A percentile compares a stretch with the other conserved stretches of the same genome.
These are phyloP conservation scores for Cheilosia variabilis DNA, from an alignment of 2,888 invertebrate species.

Conservation along the genomic window DNA sequence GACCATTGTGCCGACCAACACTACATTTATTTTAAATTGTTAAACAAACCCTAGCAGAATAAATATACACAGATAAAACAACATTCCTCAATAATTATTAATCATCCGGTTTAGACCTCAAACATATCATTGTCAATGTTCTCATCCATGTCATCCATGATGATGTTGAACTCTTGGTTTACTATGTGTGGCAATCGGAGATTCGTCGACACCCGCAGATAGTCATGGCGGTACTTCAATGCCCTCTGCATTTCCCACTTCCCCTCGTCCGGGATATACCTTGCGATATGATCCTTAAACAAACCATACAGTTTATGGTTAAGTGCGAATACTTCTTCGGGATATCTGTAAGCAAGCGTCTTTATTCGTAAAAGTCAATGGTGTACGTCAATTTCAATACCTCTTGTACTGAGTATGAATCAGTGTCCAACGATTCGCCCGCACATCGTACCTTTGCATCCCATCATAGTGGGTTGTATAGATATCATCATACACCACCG, in stretches of 20 bases:
- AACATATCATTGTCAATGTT: constrained; percentile 34
- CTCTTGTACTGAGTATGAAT: constrained; percentile 64
- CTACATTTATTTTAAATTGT: not conserved
- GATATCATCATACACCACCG: constrained; percentile 61
- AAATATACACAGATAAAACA: constrained; percentile 21
- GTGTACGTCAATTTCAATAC: constrained; percentile 8
- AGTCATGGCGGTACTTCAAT: constrained; percentile 46
- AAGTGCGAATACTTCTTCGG: constrained; percentile 59
- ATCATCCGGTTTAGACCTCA: constrained; percentile 2
- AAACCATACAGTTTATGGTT: constrained; percentile 56
- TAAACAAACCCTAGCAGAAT: constrained; percentile 17
- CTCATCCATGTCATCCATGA: constrained; percentile 11
- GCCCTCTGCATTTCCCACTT: constrained; percentile 57
- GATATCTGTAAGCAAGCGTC: constrained; percentile 51
- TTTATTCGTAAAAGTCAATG: not conserved
- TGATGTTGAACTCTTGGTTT: constrained; percentile 8
- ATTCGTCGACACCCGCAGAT: constrained; percentile 52
- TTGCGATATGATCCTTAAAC: constrained; percentile 64
- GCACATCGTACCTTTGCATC: constrained; percentile 72
- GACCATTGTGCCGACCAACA: constrained; percentile 1
- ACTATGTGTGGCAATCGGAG: constrained; percentile 10
- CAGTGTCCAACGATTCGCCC: constrained; percentile 65
- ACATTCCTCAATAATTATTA: constrained; percentile 1
- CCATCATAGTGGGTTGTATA: constrained; percentile 65
- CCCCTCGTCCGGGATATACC: constrained; percentile 48